These are phyloP conservation scores for Microplitis demolitor DNA, from an alignment of 1,140 invertebrate genomes.

Conservation along the genomic window DNA sequence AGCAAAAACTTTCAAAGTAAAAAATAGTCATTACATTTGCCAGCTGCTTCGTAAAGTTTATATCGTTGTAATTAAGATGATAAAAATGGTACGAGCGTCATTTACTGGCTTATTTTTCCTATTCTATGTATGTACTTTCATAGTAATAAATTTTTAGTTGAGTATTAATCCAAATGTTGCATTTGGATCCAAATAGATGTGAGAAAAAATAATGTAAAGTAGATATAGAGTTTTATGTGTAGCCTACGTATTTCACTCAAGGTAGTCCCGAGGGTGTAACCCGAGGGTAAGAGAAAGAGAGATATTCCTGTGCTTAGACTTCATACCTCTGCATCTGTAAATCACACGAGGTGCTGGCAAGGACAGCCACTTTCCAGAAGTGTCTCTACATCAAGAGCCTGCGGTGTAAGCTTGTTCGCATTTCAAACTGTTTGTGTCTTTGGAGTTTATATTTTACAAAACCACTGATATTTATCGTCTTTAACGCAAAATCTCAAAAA, in stretches of 20 bases:
- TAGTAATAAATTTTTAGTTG: no score
- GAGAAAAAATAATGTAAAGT: not conserved
- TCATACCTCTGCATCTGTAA: slow-evolving; percentile 33
- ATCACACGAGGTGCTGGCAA: slow-evolving; percentile 36
- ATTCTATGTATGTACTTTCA: no score
- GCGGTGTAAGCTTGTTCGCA: slow-evolving; percentile 24
- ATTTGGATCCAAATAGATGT: not conserved
- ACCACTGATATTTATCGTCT: not conserved
- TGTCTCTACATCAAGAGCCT: slow-evolving; percentile 39
- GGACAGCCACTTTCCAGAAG: slow-evolving; percentile 41
- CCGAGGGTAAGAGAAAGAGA: not conserved
- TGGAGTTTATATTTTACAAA: not conserved
- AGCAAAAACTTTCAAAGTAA: no score
- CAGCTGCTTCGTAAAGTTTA: no score
- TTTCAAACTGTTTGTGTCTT: not conserved
- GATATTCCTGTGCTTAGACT: not conserved
- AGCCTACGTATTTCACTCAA: slow-evolving; percentile 9
- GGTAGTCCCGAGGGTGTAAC: not conserved
- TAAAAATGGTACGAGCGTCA: no score
- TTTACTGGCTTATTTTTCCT: no score
- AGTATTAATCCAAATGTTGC: not conserved
- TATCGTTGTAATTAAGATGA: no score
- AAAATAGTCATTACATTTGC: no score
- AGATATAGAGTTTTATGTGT: not conserved
- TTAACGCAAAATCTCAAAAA: not conserved